Evolutionary conservation across 2,113 vertebrate genomes (phyloP), one percentile per base, ranked within the genome.

Genomic region (Glaucidium brasilianum): DNA sequence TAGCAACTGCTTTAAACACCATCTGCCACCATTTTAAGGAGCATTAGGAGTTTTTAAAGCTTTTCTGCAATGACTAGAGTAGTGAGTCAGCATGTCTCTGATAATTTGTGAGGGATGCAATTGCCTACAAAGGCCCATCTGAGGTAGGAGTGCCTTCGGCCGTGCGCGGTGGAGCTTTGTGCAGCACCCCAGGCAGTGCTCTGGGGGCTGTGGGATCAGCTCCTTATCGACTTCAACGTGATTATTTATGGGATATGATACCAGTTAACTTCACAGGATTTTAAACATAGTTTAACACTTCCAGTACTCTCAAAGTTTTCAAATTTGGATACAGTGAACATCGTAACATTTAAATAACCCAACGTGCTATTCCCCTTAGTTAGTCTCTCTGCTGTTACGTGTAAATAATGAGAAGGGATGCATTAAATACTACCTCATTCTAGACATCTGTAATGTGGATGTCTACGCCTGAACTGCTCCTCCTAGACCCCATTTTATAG

Each of bases 351-450:
- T 8, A 18, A 77, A 89, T 60, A 72, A 30, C 0, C 0, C 68
- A 83, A 64, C 66, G 52, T 47, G 16, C 53, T 55, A 34, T 89
- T 96, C 43, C 64, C 85, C 10, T 29, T 66, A 55, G 63, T 83
- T 84, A 41, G 35, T 63, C 94, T 88, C 55, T 88, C 59, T 69
- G 9, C 55, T 83, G 45, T 93, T 93, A 96, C 30, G 82, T 94
- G 93, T 96, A 96, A 97, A 90, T 96, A 94, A 96, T 78, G 68
- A 96, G 92, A 91, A 92, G 39, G 88, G 47, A 75, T 43, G 77
- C 93, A 72, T 88, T 95, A 93, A 94, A 72, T 85, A 58, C 39
- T 63, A 6, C 62, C 88, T 94, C 58, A 79, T 60, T 87, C 89
- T 39, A 92, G 91, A 71, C 73, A 89, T 95, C n/a, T 49, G 34